These are phyloP conservation scores for Carabus problematicus DNA, from an alignment of 2,888 invertebrate species.

Conservation along the genomic window DNA sequence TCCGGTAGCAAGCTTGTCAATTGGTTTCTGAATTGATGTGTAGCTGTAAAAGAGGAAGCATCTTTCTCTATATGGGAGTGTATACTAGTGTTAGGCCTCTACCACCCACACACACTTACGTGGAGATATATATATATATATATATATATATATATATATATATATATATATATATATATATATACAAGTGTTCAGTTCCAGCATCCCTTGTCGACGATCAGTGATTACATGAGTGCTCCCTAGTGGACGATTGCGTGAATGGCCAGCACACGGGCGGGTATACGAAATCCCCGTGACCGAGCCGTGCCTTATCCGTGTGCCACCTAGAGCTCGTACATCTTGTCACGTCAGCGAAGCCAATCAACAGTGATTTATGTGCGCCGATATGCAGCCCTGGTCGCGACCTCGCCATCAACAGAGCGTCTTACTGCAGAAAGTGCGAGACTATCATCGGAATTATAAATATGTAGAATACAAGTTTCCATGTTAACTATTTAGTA, in stretches of 20 bases:
- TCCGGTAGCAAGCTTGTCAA: no score
- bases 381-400: slow-evolving; percentile 45
- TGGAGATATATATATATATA: no score
- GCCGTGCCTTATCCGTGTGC: slow-evolving; percentile 47
- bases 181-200: slow-evolving; percentile 4
- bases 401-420: neutral
- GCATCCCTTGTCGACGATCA: slow-evolving; percentile 18
- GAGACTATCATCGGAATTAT: neutral
- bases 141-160: no score
- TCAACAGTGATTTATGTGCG: slow-evolving; percentile 51
- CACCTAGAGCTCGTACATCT: slow-evolving; percentile 50
- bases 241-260: slow-evolving; percentile 46
- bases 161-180: no score
- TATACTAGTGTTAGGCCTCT: no score
- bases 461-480: no score
- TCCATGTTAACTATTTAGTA: slow-evolving; percentile 7
- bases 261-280: slow-evolving; percentile 18
- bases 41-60: no score
- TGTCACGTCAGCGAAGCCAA: slow-evolving; percentile 50
- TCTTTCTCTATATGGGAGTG: no score
- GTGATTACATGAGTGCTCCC: slow-evolving; percentile 47
- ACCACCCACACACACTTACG: no score
- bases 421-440: neutral
- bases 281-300: slow-evolving; percentile 45
- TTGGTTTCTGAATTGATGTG: no score